Base-by-base conservation (phyloP, 2,113 vertebrate species). In the Podiceps cristatus region DNA sequence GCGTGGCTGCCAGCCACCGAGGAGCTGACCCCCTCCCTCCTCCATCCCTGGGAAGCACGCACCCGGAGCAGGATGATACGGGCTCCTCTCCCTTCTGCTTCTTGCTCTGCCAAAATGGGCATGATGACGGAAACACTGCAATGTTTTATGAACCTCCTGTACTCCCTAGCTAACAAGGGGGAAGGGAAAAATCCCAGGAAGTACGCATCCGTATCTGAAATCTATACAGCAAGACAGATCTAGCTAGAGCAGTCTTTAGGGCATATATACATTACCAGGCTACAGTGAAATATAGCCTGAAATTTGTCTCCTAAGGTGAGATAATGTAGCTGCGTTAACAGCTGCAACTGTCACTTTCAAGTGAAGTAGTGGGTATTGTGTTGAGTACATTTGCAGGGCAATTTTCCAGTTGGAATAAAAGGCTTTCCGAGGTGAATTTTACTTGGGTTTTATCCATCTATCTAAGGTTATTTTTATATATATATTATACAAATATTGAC, bases 291-390 rank as follows among this genome's bases (percentile, higher is more conserved):
- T 97, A 98, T 53, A 59, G 96, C 86, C 96, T 67, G 86, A 59
- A 96, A 97, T 98, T 98, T 98, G 97, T 98, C 97, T 97, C 96
- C 96, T 63, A 66, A 97, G 97, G 97, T 98, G 97, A 97, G 97
- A 98, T 98, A 98, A 98, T 95, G 90, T 86, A 68, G 97, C 95
- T 5, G 52, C 97, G 86, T 97, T 97, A 97, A 97, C 97, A 97
- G 97, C 97, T 95, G 96, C 96, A 97, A 92, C 95, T 98, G 97
- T 97, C 97, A 97, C 93, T 85, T 97, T 62, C 96, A 62, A 96
- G 96, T 98, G 97, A 97, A 97, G 96, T 95, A 97, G 97, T 96
- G 96, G 96, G 97, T 96, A 97, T 98, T 98, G 97, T 98, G 97
- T 95, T 47, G 97, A 90, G 97, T 92, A 98, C 97, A 97, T 98